Base-by-base conservation (phyloP, 2,797 vertebrate genomes). In the Ambastaia sidthimunki region DNA sequence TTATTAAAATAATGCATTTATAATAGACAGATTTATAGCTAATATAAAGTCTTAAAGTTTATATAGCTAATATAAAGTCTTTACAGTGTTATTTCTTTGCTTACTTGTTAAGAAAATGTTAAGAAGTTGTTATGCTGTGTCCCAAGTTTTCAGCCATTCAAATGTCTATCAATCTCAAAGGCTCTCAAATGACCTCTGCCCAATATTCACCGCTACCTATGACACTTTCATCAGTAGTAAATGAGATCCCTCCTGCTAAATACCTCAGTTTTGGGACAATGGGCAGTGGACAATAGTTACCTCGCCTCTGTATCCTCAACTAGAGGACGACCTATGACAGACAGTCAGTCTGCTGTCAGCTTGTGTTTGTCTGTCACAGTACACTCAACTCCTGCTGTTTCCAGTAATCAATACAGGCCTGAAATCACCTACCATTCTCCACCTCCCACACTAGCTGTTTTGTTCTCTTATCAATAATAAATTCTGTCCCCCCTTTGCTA, bases 401-500 rank as follows among this genome's bases (percentile, higher is more conserved):
- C 94, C 93, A 94, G 97, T 97, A 98, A 98, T 98, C 96, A 96
- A 98, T 97, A 98, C 92, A 93, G 94, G 94, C 89, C 94, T 95
- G 95, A 95, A 96, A 96, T 97, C 96, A 96, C 96, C 97, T 95
- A 94, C 94, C 91, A 92, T 94, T 95, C 93, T 94, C 95, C 93
- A 92, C 94, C 93, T 94, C 94, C 92, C 94, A 94, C 95, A 93
- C 95, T 94, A 95, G 93, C 96, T 97, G 94, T 97, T 98, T 98
- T 98, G 97, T 98, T 95, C 94, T 92, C 87, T 94, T 94, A 96
- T 98, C 94, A 98, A 98, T 98, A 97, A 98, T 98, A 93, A 93
- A 98, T 96, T 87, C 6, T 13, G 28, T 65, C 41, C 72, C 85
- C 70, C 69, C 78, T 65, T 75, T 81, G 77, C 83, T 70, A 68